Percentiles rank a stretch among this genome's conserved stretches.
phyloP scores from a whole-genome alignment of 2,113 vertebrate genomes.

The Pteruthius melanotis region DNA sequence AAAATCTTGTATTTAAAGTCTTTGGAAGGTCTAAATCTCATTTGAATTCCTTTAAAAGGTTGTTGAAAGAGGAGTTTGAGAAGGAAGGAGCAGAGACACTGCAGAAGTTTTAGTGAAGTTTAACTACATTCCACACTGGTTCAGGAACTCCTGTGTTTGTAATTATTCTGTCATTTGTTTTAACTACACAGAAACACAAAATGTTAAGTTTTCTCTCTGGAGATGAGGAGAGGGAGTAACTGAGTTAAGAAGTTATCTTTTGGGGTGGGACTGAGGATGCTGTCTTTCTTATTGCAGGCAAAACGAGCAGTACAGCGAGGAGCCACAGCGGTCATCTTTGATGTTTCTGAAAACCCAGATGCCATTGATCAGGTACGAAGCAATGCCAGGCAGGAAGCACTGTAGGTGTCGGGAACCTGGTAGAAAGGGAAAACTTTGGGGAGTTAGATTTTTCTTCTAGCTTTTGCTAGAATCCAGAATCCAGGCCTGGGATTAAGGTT shows the following conservation, averaged over 20 bases:
- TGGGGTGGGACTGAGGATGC: constrained; percentile 32
- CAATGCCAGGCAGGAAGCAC: not conserved
- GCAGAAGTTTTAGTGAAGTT: not conserved
- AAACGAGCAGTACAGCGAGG: constrained; percentile 95
- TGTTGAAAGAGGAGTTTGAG: not conserved
- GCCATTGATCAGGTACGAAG: constrained; percentile 93
- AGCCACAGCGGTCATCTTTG: constrained; percentile 98
- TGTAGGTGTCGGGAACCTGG: not conserved
- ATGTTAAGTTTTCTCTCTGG: not conserved
- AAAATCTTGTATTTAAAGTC: not conserved
- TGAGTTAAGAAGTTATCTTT: not conserved
- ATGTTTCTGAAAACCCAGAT: constrained; percentile 97
- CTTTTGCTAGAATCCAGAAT: not conserved
- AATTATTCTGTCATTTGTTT: not conserved
- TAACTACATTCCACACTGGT: not conserved
- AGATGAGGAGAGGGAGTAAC: not conserved
- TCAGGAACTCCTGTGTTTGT: not conserved
- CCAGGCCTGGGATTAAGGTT: not conserved
- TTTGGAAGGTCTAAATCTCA: not conserved
- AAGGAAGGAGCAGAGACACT: not conserved
- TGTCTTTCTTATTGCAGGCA: constrained; percentile 80
- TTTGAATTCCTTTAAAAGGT: not conserved
- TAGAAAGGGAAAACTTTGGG: not conserved
- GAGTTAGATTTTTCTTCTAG: not conserved
- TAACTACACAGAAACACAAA: not conserved